Evolutionary conservation across 2,113 vertebrate species (phyloP).

Genomic region (Scytalopus superciliaris): DNA sequence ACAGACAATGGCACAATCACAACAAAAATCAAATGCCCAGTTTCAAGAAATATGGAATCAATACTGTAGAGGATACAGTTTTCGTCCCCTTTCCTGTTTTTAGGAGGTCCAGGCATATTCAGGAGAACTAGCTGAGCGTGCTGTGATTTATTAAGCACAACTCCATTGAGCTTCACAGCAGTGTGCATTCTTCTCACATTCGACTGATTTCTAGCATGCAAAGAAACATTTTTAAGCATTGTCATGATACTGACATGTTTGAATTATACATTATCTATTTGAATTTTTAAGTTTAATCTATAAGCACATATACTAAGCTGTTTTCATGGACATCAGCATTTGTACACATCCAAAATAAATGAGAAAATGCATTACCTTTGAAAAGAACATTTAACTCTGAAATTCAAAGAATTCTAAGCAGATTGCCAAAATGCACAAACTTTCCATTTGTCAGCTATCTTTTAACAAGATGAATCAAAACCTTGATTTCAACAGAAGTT

Average conservation of each 20-base stretch:
- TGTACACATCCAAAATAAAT: background rate
- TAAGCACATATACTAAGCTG: background rate
- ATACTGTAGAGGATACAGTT: slow-evolving; percentile 90
- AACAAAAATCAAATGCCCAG: background rate
- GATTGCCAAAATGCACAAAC: background rate
- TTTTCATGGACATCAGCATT: background rate
- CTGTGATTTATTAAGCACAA: slow-evolving; percentile 90
- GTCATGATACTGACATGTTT: background rate
- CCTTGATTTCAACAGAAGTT: background rate
- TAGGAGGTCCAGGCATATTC: slow-evolving; percentile 96
- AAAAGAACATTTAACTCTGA: background rate
- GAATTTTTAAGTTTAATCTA: background rate
- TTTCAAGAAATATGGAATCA: background rate
- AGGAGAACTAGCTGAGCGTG: slow-evolving; percentile 91
- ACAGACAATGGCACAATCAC: background rate
- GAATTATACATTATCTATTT: background rate
- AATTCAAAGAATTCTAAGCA: background rate
- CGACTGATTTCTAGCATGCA: slow-evolving; percentile 85
- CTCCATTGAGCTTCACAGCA: slow-evolving; percentile 90
- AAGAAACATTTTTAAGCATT: background rate
- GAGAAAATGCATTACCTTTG: background rate
- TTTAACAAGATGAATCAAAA: background rate
- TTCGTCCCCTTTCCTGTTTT: slow-evolving; percentile 89
- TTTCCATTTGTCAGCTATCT: background rate
- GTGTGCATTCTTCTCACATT: slow-evolving; percentile 98